Base-by-base conservation (phyloP, 2,888 invertebrate genomes). In the Clivina fossor region DNA sequence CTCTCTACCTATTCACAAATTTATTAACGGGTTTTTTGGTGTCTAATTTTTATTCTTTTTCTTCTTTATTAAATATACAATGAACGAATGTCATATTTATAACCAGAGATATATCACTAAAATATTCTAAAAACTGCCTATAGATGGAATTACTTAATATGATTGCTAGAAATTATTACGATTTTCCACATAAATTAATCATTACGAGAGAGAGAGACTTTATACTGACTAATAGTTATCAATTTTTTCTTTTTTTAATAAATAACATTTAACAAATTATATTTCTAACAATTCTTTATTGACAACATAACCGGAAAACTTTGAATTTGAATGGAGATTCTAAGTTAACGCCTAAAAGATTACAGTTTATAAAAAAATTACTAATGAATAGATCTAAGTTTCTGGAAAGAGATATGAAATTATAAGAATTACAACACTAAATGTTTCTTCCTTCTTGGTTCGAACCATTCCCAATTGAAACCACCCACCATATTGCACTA, bases 141-240 rank as follows among this genome's bases (percentile, higher is more conserved):
- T 19, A 51, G 51, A 41, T 51, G 51, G 33, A 20, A n/a, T n/a
- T n/a, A n/a, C n/a, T n/a, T n/a, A n/a, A n/a, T n/a, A n/a, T 53
- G 53, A 53, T 53, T 53, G 53, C 53, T 53, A 53, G 19, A 53
- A 53, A 53, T 53, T 40, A 40, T 40, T 44, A 53, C 44, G 53
- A 44, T 37, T 44, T n/a, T n/a, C n/a, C 44, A 53, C 53, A 53
- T 44, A 53, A 53, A 53, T 33, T 44, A 53, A 53, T 43, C 51
- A 20, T 41, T 33, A 51, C 41, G 51, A 41, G 41, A 43, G 30
- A 28, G 32, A n/a, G n/a, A n/a, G n/a, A n/a, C n/a, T n/a, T 43
- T 32, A 35, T 40, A 50, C 47, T 48, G 37, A 13, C 50, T 50
- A 50, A 28, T 44, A 18, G 30, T 32, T 43, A 43, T 22, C 18